Conservation (phyloP, 2,888 invertebrate genomes). For the Gortyna flavago region DNA sequence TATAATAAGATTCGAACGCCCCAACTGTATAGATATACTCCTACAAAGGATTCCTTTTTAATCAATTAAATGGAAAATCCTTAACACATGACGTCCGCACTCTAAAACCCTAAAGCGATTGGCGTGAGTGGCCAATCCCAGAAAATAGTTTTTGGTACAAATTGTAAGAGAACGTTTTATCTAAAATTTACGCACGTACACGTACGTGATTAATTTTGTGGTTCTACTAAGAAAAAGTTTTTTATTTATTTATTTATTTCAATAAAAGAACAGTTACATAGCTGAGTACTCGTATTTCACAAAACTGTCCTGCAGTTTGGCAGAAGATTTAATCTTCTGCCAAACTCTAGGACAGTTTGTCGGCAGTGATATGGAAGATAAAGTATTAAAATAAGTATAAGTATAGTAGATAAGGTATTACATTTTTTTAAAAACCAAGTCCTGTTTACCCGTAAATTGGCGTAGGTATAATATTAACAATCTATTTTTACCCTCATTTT, state of each 20-base stretch:
- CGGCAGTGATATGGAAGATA: too few species aligned
- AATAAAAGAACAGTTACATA: too few species aligned
- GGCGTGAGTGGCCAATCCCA: constrained; percentile 76
- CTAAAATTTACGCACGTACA: not conserved
- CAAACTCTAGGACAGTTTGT: too few species aligned
- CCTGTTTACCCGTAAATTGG: not conserved
- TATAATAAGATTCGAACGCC: constrained; percentile 46
- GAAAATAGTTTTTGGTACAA: constrained; percentile 67
- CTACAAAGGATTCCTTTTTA: constrained; percentile 74
- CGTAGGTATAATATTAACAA: not conserved
- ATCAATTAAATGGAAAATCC: constrained; percentile 82
- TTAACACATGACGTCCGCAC: constrained; percentile 82
- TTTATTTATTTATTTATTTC: too few species aligned
- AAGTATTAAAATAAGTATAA: too few species aligned
- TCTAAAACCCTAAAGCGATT: constrained; percentile 81
- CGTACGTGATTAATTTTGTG: not conserved
- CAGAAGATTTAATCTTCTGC: too few species aligned
- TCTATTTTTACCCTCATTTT: not conserved
- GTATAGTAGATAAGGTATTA: too few species aligned
- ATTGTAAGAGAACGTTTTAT: constrained; percentile 31
- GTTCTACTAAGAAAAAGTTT: not conserved
- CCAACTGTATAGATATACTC: constrained; percentile 61
- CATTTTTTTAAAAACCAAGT: not conserved
- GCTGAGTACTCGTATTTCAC: too few species aligned
- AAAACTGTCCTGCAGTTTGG: too few species aligned